These are phyloP conservation scores for Lasioglossum leucozonium DNA, from an alignment of 2,888 invertebrate species.

Conservation along the genomic window DNA sequence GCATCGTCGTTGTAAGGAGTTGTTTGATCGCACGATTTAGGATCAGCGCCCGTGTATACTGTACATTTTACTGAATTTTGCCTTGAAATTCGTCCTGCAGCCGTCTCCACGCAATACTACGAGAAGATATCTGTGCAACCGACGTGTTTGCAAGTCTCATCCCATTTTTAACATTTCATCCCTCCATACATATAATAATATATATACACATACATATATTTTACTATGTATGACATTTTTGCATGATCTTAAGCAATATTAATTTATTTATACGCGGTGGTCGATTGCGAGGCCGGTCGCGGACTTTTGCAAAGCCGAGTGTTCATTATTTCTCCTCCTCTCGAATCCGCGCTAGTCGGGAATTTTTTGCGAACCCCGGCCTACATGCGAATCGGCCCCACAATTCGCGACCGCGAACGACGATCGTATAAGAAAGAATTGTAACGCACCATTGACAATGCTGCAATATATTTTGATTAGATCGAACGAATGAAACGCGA, in stretches of 20 bases:
- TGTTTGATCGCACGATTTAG: not conserved
- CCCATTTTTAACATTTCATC: constrained; percentile 76
- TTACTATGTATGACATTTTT: constrained; percentile 80
- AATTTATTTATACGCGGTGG: constrained; percentile 75
- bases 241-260: constrained; percentile 82
- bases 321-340: not conserved
- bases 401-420: constrained; percentile 65
- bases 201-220: constrained; percentile 77
- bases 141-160: constrained; percentile 65
- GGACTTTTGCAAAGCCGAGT: constrained; percentile 13
- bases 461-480: constrained; percentile 82
- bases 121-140: constrained; percentile 59
- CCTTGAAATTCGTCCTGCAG: constrained; percentile 33
- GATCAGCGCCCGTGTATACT: not conserved
- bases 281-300: constrained; percentile 40
- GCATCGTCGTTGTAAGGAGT: not conserved
- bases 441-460: constrained; percentile 76
- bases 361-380: constrained; percentile 24
- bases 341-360: constrained; percentile 2
- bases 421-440: constrained; percentile 75
- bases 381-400: constrained; percentile 23
- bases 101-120: constrained; percentile 32
- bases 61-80: constrained; percentile 24
- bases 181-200: constrained; percentile 80
- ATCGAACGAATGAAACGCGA: constrained; percentile 71